Conservation (phyloP, 2,888 invertebrate genomes). For the Cephalotes varians region DNA sequence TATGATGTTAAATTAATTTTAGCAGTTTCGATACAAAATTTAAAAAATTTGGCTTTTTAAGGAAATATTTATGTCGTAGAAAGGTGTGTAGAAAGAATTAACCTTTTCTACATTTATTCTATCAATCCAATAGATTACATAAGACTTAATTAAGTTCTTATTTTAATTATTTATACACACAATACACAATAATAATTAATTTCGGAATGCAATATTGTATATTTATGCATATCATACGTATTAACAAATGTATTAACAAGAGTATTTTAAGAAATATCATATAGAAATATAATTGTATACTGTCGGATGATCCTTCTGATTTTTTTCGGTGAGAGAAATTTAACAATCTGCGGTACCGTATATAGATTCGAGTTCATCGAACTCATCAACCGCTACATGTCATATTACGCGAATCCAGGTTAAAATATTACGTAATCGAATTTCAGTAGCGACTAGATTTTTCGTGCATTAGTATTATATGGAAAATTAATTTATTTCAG, state of each 20-base stretch:
- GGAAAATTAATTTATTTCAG: constrained; percentile 26
- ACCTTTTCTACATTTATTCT: not conserved
- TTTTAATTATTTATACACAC: not conserved
- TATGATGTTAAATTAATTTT: not conserved
- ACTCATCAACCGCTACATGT: constrained; percentile 15
- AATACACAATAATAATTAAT: not conserved
- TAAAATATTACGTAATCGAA: constrained; percentile 42
- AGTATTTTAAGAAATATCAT: not conserved
- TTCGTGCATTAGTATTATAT: constrained; percentile 5
- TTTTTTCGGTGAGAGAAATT: constrained; percentile 26
- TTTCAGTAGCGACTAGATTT: constrained; percentile 35
- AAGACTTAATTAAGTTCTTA: not conserved
- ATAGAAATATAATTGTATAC: constrained; percentile 1
- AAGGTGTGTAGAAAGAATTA: not conserved
- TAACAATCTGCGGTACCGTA: constrained; percentile 6
- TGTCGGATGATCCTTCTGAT: not conserved
- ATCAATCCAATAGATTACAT: not conserved
- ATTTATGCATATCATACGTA: not conserved
- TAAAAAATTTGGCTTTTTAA: not conserved
- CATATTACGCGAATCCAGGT: constrained; percentile 15
- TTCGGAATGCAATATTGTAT: not conserved
- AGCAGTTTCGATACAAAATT: not conserved
- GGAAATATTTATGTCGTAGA: not conserved
- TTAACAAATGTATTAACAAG: not conserved
- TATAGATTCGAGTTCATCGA: constrained; percentile 27